These are phyloP conservation scores for Menidia beryllina DNA, from an alignment of 2,113 vertebrate species.

Conservation along the genomic window DNA sequence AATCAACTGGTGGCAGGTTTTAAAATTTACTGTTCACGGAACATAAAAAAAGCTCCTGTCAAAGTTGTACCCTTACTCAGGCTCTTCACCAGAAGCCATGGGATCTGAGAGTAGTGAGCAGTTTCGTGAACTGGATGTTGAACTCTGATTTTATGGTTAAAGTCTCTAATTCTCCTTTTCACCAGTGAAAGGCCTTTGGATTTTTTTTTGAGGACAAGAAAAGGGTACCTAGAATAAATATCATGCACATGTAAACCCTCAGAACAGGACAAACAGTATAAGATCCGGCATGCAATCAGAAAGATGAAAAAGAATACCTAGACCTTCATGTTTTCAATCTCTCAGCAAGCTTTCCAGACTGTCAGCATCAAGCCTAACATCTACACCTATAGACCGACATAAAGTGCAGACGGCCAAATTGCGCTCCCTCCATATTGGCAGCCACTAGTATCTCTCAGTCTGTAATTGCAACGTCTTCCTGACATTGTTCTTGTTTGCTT, in stretches of 20 bases:
- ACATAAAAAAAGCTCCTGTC: not conserved
- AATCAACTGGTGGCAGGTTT: not conserved
- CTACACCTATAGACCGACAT: constrained; percentile 17
- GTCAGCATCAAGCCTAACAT: not conserved
- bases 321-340: constrained; percentile 27
- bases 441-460: not conserved
- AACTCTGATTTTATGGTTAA: not conserved
- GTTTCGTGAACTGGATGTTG: not conserved
- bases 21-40: not conserved
- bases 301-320: constrained; percentile 13
- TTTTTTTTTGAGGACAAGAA: constrained; percentile 15
- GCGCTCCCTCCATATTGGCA: too few species aligned
- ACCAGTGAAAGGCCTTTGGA: not conserved
- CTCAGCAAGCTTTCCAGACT: not conserved
- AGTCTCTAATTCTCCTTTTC: not conserved
- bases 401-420: constrained; percentile 22
- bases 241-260: constrained; percentile 5
- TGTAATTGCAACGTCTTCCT: not conserved
- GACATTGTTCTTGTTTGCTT: not conserved
- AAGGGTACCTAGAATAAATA: not conserved
- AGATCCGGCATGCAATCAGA: not conserved
- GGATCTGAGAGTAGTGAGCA: not conserved
- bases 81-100: not conserved
- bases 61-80: not conserved
- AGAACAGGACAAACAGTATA: constrained; percentile 20